These are phyloP conservation scores for Arrhamphus sclerolepis DNA, from an alignment of 2,797 vertebrate species.

Conservation along the genomic window DNA sequence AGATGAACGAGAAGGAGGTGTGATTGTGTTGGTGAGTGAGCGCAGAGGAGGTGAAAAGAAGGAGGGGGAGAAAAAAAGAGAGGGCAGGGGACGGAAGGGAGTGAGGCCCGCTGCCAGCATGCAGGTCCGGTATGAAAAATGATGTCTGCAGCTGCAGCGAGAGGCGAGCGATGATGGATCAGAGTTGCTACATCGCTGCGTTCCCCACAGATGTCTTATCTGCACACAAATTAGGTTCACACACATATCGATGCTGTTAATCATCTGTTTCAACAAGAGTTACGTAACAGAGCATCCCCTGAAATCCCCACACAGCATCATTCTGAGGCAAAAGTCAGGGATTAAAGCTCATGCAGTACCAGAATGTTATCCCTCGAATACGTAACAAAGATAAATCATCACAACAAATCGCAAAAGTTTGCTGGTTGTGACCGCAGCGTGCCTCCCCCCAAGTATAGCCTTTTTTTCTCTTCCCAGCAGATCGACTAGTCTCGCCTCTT, in stretches of 20 bases:
- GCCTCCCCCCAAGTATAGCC: background rate
- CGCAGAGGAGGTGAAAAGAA: background rate
- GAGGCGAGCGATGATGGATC: conserved; percentile 24
- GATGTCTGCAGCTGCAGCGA: conserved; percentile 59
- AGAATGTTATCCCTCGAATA: conserved; percentile 18
- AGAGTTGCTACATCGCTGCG: conserved; percentile 29
- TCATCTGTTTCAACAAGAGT: conserved; percentile 44
- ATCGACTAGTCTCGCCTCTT: conserved; percentile 33
- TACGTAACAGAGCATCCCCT: conserved; percentile 33
- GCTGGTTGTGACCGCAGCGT: background rate
- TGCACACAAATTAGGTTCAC: conserved; percentile 18
- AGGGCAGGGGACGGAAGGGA: conserved; percentile 28
- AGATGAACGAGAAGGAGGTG: conserved; percentile 15
- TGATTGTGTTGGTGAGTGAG: conserved; percentile 22
- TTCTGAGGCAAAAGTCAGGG: conserved; percentile 17
- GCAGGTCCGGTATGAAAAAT: conserved; percentile 62
- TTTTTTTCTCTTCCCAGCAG: conserved; percentile 16
- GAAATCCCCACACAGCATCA: background rate
- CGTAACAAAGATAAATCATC: conserved; percentile 22
- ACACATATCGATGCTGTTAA: conserved; percentile 33
- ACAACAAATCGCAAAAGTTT: conserved; percentile 31
- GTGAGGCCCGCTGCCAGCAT: conserved; percentile 66
- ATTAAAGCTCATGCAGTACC: conserved; percentile 9
- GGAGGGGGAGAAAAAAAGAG: conserved; percentile 17
- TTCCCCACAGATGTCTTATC: too few species aligned